A percentile compares a stretch with the other conserved stretches of the same genome.
phyloP scores from a whole-genome alignment of 2,113 vertebrate genomes.

The Ginglymostoma cirratum region DNA sequence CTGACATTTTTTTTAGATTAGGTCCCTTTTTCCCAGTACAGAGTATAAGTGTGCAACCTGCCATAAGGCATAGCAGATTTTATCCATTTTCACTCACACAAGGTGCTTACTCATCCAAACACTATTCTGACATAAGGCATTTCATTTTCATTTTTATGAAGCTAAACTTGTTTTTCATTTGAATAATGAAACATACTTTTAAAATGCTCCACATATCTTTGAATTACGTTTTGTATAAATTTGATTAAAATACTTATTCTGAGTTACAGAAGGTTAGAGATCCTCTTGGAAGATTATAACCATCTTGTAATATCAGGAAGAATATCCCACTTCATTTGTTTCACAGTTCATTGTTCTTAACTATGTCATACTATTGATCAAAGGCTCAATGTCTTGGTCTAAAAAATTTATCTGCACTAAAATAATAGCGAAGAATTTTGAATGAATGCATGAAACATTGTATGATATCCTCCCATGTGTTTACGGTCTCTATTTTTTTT shows the following conservation, averaged over 20 bases:
- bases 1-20: background rate
- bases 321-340: background rate
- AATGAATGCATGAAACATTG: background rate
- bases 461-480: background rate
- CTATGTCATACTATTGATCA: background rate
- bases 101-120: conserved; percentile 4
- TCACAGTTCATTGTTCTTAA: background rate
- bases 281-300: background rate
- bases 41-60: background rate
- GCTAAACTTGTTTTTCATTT: background rate
- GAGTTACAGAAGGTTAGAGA: background rate
- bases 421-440: background rate
- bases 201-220: background rate
- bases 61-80: conserved; percentile 13
- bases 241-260: background rate
- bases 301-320: background rate
- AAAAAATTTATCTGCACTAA: background rate
- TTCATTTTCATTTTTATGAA: background rate
- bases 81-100: conserved; percentile 20
- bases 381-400: background rate
- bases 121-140: background rate
- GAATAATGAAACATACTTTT: background rate
- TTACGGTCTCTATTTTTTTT: background rate
- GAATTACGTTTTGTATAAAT: background rate
- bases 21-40: background rate